Conservation (phyloP, 2,797 vertebrate species). For the Prunella strophiata region DNA sequence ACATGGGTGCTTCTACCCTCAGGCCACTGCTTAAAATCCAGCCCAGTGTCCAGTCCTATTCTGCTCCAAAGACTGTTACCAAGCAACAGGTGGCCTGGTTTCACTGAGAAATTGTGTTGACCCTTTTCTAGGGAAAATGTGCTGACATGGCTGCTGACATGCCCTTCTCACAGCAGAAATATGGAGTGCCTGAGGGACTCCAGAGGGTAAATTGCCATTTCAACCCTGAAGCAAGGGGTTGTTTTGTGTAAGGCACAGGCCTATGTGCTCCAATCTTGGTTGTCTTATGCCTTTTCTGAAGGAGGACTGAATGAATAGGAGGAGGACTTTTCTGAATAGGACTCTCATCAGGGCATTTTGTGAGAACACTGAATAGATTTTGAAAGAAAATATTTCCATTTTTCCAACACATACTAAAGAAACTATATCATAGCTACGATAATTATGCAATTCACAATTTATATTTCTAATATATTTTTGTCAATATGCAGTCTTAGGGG, state of each 20-base stretch:
- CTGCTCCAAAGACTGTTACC: not conserved
- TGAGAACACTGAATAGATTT: not conserved
- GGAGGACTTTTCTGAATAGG: too few species aligned
- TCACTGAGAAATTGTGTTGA: not conserved
- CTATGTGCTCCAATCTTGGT: not conserved
- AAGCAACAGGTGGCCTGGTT: not conserved
- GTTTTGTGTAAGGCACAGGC: not conserved
- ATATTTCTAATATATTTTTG: not conserved
- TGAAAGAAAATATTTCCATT: not conserved
- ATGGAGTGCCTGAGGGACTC: not conserved
- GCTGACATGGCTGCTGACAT: not conserved
- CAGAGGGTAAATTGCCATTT: not conserved
- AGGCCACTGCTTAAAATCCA: constrained; percentile 33
- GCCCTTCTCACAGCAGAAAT: not conserved
- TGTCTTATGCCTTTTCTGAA: not conserved
- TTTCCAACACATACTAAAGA: not conserved
- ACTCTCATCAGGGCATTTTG: not conserved
- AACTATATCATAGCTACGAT: rapidly evolving
- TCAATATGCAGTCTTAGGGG: not conserved
- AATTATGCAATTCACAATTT: not conserved
- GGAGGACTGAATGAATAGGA: not conserved
- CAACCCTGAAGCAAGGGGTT: not conserved
- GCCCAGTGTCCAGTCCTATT: not conserved
- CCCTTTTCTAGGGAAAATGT: not conserved
- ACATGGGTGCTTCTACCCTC: not conserved